Percentiles rank a stretch among this genome's conserved stretches.
phyloP scores from a whole-genome alignment of 2,888 invertebrate genomes.

The Resseliella maxima region DNA sequence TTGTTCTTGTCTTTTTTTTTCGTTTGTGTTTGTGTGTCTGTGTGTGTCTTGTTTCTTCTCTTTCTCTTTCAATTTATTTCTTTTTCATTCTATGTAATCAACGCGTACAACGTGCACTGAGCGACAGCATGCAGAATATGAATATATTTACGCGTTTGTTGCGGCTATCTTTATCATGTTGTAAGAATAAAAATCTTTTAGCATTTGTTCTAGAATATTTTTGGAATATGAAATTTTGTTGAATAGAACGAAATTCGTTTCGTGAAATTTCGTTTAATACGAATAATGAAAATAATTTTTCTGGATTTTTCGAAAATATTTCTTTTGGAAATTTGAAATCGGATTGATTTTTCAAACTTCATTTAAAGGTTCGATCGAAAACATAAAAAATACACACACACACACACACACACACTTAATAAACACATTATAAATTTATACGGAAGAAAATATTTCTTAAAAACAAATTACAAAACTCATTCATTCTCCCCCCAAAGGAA shows the following conservation, averaged over 20 bases:
- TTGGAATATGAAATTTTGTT: background rate
- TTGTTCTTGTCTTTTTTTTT: no score
- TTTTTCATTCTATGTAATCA: background rate
- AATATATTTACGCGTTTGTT: background rate
- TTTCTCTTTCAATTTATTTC: no score
- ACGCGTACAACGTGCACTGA: background rate
- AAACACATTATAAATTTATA: background rate
- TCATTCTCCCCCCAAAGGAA: no score
- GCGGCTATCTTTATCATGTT: background rate
- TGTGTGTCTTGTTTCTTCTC: no score
- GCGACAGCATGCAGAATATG: background rate
- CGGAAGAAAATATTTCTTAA: no score
- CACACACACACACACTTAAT: background rate
- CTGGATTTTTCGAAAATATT: no score
- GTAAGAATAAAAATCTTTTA: background rate
- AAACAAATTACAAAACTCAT: no score
- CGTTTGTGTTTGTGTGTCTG: no score
- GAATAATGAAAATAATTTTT: background rate
- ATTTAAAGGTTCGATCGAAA: no score
- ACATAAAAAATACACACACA: background rate
- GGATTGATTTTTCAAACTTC: background rate
- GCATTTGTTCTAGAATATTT: slow-evolving; percentile 22
- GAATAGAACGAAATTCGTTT: background rate
- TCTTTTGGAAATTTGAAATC: no score
- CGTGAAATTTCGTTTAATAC: background rate